A percentile compares a stretch with the other conserved stretches of the same genome.
Conservation (phyloP, 2,888 invertebrate genomes). For the Drosophila subsilvestris region DNA sequence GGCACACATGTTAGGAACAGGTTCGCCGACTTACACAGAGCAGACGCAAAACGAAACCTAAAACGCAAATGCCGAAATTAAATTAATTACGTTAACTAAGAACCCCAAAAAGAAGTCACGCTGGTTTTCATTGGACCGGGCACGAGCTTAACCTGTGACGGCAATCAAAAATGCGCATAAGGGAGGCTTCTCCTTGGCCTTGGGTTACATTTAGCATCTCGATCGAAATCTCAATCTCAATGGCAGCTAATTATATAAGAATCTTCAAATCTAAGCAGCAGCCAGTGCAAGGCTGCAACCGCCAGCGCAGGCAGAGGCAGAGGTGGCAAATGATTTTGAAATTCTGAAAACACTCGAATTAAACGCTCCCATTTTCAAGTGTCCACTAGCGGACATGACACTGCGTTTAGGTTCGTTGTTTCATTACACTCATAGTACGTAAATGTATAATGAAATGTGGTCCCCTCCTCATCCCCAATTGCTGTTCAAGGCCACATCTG, state of each 20-base stretch:
- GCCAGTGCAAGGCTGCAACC: conserved; percentile 14
- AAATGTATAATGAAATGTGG: conserved; percentile 40
- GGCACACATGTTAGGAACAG: conserved; percentile 25
- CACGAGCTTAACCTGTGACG: conserved; percentile 22
- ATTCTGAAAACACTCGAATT: conserved; percentile 55
- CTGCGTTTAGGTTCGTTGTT: conserved; percentile 51
- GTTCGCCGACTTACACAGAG: conserved; percentile 15
- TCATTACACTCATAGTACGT: conserved; percentile 63
- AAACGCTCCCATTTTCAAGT: conserved; percentile 54
- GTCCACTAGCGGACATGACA: conserved; percentile 64
- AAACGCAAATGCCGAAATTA: conserved; percentile 30
- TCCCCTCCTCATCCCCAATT: conserved; percentile 56
- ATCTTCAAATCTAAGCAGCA: conserved; percentile 14
- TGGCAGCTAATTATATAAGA: conserved; percentile 26
- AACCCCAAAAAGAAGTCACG: conserved; percentile 46
- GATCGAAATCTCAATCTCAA: conserved; percentile 16
- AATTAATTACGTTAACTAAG: conserved; percentile 40
- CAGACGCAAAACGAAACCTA: conserved; percentile 21
- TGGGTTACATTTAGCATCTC: conserved; percentile 46
- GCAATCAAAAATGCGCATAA: not conserved
- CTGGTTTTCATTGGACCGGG: conserved; percentile 49
- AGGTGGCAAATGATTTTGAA: conserved; percentile 28
- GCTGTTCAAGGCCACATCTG: conserved; percentile 31
- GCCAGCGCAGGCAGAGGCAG: not conserved
- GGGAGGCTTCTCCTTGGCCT: conserved; percentile 45